Percentiles rank a stretch among this genome's conserved stretches.
Conservation (phyloP, 2,888 invertebrate genomes). For the Chaetogeoica ovagalla region DNA sequence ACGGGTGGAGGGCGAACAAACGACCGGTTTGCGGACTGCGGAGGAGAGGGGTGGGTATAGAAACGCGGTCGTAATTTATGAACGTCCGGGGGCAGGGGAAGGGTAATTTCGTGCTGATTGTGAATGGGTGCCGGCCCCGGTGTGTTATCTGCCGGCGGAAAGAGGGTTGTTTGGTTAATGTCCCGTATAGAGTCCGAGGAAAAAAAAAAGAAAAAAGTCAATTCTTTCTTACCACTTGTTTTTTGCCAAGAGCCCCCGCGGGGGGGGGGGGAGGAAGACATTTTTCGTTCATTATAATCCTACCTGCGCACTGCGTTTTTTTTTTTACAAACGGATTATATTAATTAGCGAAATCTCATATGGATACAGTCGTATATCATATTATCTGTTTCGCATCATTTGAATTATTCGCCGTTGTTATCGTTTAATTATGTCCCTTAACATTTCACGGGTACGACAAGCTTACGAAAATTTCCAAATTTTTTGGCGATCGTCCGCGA, state of each 20-base stretch:
- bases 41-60: not conserved
- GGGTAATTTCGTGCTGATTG: slow-evolving; percentile 50
- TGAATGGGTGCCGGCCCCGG: slow-evolving; percentile 37
- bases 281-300: slow-evolving; percentile 8
- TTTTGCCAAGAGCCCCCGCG: not conserved
- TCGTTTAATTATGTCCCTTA: no score
- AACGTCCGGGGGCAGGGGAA: slow-evolving; percentile 43
- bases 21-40: slow-evolving; percentile 24
- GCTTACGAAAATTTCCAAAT: no score
- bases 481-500: no score
- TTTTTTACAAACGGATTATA: not conserved
- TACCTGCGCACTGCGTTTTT: no score
- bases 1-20: slow-evolving; percentile 18
- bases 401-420: no score
- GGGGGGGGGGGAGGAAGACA: no score
- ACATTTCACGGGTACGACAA: no score
- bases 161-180: slow-evolving; percentile 48
- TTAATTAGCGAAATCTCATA: not conserved
- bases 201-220: slow-evolving; percentile 49
- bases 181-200: slow-evolving; percentile 40
- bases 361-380: no score
- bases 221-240: slow-evolving; percentile 38
- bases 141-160: slow-evolving; percentile 28
- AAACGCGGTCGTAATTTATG: slow-evolving; percentile 45
- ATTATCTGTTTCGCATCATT: no score